A percentile compares a stretch with the other conserved stretches of the same genome.
Conservation (phyloP, 2,888 invertebrate species). For the Caenorhabditis auriculariae region DNA sequence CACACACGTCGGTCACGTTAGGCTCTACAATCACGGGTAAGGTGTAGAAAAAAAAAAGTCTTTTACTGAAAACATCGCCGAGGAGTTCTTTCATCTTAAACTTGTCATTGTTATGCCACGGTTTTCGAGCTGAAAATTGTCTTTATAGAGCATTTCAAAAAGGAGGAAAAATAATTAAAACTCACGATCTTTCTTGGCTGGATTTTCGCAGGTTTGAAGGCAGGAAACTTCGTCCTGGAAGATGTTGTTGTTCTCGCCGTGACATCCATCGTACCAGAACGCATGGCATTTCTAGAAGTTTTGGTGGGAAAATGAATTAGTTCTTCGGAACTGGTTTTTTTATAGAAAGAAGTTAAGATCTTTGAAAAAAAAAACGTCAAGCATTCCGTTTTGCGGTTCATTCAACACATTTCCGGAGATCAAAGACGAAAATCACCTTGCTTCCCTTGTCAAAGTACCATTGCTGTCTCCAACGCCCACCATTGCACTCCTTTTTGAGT, state of each 20-base stretch:
- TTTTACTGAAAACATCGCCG: slow-evolving; percentile 33
- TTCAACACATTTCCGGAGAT: too few species aligned
- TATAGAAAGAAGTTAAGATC: too few species aligned
- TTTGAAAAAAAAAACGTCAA: too few species aligned
- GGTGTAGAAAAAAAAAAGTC: background rate
- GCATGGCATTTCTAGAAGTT: slow-evolving; percentile 51
- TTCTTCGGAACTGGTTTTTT: too few species aligned
- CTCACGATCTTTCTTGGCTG: slow-evolving; percentile 48
- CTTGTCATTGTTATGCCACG: slow-evolving; percentile 53
- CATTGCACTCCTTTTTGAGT: slow-evolving; percentile 59
- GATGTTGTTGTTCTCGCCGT: slow-evolving; percentile 50
- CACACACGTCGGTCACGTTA: slow-evolving; percentile 44
- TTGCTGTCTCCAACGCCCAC: slow-evolving; percentile 58
- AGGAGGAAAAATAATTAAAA: background rate
- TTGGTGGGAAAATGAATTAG: too few species aligned
- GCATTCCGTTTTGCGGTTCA: too few species aligned
- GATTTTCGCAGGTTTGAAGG: slow-evolving; percentile 52
- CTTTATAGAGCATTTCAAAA: background rate
- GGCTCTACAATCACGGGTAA: slow-evolving; percentile 25
- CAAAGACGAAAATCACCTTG: slow-evolving; percentile 25
- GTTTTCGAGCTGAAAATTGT: slow-evolving; percentile 40
- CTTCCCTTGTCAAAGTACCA: slow-evolving; percentile 54
- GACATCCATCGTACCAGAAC: slow-evolving; percentile 62
- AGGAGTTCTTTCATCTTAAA: slow-evolving; percentile 44
- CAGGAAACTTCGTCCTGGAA: slow-evolving; percentile 55